These are phyloP conservation scores for Aplidium turbinatum DNA, from an alignment of 23 tunicate genomes.

Conservation along the genomic window DNA sequence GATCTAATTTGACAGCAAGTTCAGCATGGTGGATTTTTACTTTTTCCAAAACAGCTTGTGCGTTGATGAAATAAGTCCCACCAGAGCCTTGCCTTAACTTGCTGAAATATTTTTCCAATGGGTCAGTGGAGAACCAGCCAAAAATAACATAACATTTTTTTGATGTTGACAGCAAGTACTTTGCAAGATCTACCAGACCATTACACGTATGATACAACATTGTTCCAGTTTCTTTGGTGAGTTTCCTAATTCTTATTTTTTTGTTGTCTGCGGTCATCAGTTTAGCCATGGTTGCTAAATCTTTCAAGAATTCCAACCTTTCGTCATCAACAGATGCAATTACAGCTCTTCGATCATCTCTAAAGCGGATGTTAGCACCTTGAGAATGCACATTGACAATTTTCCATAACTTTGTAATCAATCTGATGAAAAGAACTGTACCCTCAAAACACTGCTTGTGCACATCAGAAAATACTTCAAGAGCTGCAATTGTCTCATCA, in stretches of 20 bases:
- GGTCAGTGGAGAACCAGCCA: constrained; percentile 14
- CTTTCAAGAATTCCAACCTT: neutral
- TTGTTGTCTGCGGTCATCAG: constrained; percentile 11
- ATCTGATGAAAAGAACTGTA: constrained; percentile 2
- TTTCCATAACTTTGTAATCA: constrained; percentile 17
- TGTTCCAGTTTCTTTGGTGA: constrained; percentile 13
- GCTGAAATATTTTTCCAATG: constrained; percentile 11
- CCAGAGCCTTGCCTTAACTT: constrained; percentile 10
- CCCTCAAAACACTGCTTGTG: neutral
- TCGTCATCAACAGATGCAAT: neutral
- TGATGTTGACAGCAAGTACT: neutral
- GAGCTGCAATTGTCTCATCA: constrained; percentile 19
- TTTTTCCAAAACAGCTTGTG: constrained; percentile 8
- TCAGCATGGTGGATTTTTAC: constrained; percentile 14
- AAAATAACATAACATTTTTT: constrained; percentile 1
- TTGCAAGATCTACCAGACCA: constrained; percentile 4
- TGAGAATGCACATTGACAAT: constrained; percentile 17
- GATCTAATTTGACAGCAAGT: neutral
- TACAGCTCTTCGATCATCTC: constrained; percentile 4
- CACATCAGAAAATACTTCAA: neutral
- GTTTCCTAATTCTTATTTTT: neutral
- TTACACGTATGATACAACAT: constrained; percentile 8
- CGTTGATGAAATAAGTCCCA: constrained; percentile 17
- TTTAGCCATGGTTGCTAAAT: constrained; percentile 6
- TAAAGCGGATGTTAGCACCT: neutral